Percentiles rank a stretch among this genome's conserved stretches.
Conservation (phyloP, 2,113 vertebrate genomes). For the Sclerurus mexicanus region DNA sequence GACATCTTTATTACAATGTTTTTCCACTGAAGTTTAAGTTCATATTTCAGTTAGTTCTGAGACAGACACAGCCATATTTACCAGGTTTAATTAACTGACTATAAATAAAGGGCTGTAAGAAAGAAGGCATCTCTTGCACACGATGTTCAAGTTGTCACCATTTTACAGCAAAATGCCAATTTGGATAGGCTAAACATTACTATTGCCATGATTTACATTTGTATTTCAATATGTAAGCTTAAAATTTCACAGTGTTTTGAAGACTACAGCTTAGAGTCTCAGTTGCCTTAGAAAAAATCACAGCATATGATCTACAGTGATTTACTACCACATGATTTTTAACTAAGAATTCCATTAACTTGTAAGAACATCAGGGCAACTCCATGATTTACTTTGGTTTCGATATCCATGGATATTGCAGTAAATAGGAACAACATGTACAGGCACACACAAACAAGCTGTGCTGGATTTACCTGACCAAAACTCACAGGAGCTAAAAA, state of each 20-base stretch:
- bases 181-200: neutral
- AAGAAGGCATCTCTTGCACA: neutral
- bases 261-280: neutral
- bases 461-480: conserved; percentile 19
- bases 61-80: conserved; percentile 41
- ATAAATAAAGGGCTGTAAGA: conserved; percentile 47
- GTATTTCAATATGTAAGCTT: neutral
- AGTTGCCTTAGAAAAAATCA: neutral
- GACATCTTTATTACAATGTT: conserved; percentile 64
- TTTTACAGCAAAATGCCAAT: conserved; percentile 15
- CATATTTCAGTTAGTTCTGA: conserved; percentile 54
- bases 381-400: neutral
- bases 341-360: conserved; percentile 9
- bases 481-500: conserved; percentile 4
- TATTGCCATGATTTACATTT: neutral
- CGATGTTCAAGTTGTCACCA: neutral
- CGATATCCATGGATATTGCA: fast-evolving
- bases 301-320: neutral
- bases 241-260: neutral
- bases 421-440: neutral
- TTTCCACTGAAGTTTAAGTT: conserved; percentile 56
- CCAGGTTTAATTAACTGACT: conserved; percentile 55
- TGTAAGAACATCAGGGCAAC: neutral
- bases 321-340: neutral
- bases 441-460: neutral